Conservation (phyloP, 2,113 vertebrate genomes). For the Vimba vimba region DNA sequence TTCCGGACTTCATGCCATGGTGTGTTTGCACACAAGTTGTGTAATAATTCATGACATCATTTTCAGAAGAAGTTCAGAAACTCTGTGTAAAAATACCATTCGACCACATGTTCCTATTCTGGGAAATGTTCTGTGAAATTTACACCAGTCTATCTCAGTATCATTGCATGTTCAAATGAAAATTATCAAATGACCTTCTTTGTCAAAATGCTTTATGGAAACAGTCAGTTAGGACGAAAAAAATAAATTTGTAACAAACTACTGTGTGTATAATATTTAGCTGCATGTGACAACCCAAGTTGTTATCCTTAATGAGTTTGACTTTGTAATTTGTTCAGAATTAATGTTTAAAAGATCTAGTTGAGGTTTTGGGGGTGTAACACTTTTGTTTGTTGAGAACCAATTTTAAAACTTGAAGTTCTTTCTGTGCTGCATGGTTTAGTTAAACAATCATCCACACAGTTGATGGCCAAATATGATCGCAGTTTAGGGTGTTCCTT, state of each 20-base stretch:
- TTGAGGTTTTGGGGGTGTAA: background rate
- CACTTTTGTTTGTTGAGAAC: background rate
- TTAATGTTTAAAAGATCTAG: background rate
- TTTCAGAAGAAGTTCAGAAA: background rate
- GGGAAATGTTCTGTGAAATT: background rate
- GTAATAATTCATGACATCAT: constrained; percentile 4
- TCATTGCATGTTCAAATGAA: background rate
- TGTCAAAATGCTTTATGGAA: background rate
- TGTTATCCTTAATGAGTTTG: background rate
- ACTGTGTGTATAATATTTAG: no score
- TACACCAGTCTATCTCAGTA: background rate
- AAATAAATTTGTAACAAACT: no score
- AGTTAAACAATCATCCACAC: background rate
- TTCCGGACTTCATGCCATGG: background rate
- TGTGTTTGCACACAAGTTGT: background rate
- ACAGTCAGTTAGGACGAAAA: background rate
- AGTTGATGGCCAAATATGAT: constrained; percentile 1
- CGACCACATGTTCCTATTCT: background rate
- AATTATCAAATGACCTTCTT: background rate
- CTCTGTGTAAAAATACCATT: background rate
- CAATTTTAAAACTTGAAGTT: background rate
- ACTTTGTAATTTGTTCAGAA: background rate
- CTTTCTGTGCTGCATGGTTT: background rate
- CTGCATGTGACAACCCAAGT: background rate
- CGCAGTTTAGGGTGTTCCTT: background rate